Conservation (phyloP, 2,888 invertebrate genomes). For the Asteroscopus sphinx region DNA sequence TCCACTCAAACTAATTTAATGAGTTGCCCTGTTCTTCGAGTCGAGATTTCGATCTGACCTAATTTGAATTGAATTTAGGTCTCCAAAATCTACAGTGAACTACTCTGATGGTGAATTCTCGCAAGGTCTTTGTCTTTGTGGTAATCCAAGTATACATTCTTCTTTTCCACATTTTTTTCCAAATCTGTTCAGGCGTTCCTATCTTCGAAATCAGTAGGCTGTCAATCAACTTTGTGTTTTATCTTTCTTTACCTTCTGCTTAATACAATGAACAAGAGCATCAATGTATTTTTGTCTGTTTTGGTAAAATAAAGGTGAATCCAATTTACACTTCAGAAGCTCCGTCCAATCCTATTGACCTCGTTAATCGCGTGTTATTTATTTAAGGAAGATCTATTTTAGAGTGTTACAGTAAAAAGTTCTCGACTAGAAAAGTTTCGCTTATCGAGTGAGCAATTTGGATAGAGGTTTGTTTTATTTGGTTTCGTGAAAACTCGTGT, state of each 20-base stretch:
- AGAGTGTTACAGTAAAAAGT: slow-evolving; percentile 45
- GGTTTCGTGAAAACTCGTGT: neutral
- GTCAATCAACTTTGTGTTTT: neutral
- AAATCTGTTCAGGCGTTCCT: neutral
- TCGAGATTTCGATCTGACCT: slow-evolving; percentile 10
- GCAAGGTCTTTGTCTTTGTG: neutral
- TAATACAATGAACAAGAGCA: slow-evolving; percentile 31
- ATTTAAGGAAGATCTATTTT: slow-evolving; percentile 56
- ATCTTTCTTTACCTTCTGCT: slow-evolving; percentile 15
- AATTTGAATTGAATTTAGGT: slow-evolving; percentile 3
- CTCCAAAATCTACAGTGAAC: neutral
- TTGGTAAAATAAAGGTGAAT: slow-evolving; percentile 52
- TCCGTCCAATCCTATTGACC: slow-evolving; percentile 54
- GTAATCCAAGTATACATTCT: neutral
- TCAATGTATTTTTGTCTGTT: slow-evolving; percentile 35
- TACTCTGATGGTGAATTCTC: slow-evolving; percentile 4
- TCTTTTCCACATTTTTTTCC: neutral
- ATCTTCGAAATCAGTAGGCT: neutral
- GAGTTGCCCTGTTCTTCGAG: slow-evolving; percentile 10
- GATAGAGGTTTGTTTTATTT: neutral
- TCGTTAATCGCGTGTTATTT: slow-evolving; percentile 55
- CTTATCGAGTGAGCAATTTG: slow-evolving; percentile 12
- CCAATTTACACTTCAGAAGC: slow-evolving; percentile 37
- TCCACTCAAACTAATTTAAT: neutral
- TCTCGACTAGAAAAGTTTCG: slow-evolving; percentile 43